Percentiles rank a stretch among this genome's conserved stretches.
Conservation (phyloP, 2,113 vertebrate genomes). For the Formicarius rufipectus region DNA sequence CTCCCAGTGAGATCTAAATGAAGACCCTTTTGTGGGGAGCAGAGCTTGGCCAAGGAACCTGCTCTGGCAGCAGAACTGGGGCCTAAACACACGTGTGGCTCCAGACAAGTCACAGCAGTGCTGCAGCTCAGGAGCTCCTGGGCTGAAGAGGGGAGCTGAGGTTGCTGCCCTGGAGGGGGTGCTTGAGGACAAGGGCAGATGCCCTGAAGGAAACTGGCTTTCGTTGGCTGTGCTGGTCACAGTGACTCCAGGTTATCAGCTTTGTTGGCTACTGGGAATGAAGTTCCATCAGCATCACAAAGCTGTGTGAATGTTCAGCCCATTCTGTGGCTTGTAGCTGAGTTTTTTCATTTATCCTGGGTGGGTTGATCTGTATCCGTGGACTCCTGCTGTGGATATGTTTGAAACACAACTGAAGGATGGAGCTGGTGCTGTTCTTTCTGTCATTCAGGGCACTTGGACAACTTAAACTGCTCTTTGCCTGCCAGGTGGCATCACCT, state of each 20-base stretch:
- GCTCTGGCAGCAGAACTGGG: background rate
- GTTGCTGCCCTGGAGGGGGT: background rate
- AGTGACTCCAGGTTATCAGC: background rate
- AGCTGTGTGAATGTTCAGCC: fast-evolving
- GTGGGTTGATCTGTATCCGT: background rate
- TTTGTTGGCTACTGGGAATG: background rate
- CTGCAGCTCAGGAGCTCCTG: background rate
- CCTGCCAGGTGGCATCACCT: background rate
- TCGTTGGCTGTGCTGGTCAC: background rate
- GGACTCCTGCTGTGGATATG: background rate
- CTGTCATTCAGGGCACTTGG: background rate
- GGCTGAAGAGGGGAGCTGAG: background rate
- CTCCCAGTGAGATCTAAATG: background rate
- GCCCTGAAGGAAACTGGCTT: background rate
- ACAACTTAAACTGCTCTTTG: background rate
- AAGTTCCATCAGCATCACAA: background rate
- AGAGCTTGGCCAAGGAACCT: background rate
- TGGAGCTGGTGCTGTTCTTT: background rate
- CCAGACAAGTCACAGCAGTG: background rate
- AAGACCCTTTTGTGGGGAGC: background rate
- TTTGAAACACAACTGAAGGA: background rate
- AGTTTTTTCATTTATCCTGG: background rate
- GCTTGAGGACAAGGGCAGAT: background rate
- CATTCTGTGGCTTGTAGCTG: background rate
- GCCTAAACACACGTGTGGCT: fast-evolving